Evolutionary conservation across 2,888 invertebrate species (phyloP).

Genomic region (Uloborus plumipes): DNA sequence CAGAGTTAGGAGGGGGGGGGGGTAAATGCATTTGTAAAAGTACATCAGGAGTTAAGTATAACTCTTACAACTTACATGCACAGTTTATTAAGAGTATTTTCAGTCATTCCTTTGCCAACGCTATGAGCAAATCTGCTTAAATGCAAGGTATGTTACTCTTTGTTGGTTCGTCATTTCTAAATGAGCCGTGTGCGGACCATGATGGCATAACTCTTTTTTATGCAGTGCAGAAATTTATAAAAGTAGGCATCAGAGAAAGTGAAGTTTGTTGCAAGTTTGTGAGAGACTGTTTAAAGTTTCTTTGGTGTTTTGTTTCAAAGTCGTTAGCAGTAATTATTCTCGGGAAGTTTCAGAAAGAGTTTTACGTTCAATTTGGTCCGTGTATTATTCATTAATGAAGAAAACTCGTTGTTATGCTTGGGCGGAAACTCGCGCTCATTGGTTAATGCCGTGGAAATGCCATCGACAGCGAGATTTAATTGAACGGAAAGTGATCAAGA

Average conservation of each 20-base stretch:
- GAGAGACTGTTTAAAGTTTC: constrained; percentile 50
- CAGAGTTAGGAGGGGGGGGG: too few species aligned
- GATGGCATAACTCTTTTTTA: too few species aligned
- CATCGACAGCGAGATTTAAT: constrained; percentile 60
- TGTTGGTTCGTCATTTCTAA: too few species aligned
- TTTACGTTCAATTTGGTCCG: constrained; percentile 63
- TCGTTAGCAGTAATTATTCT: constrained; percentile 62
- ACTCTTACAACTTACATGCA: too few species aligned
- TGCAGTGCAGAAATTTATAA: too few species aligned
- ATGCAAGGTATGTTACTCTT: too few species aligned
- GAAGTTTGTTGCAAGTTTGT: constrained; percentile 47
- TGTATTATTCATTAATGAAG: constrained; percentile 64
- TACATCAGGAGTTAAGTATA: too few species aligned
- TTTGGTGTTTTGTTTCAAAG: constrained; percentile 62
- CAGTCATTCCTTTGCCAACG: too few species aligned
- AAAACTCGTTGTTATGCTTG: constrained; percentile 64
- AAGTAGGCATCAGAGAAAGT: constrained; percentile 7
- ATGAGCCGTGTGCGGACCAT: too few species aligned
- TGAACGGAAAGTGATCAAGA: constrained; percentile 63
- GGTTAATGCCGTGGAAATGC: constrained; percentile 61
- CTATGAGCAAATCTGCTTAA: too few species aligned
- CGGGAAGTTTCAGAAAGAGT: constrained; percentile 57
- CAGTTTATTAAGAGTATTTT: too few species aligned
- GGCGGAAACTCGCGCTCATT: constrained; percentile 52
- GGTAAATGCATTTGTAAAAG: too few species aligned